A percentile compares a stretch with the other conserved stretches of the same genome.
phyloP scores from a whole-genome alignment of 2,113 vertebrate species.

The Cichladusa arquata region DNA sequence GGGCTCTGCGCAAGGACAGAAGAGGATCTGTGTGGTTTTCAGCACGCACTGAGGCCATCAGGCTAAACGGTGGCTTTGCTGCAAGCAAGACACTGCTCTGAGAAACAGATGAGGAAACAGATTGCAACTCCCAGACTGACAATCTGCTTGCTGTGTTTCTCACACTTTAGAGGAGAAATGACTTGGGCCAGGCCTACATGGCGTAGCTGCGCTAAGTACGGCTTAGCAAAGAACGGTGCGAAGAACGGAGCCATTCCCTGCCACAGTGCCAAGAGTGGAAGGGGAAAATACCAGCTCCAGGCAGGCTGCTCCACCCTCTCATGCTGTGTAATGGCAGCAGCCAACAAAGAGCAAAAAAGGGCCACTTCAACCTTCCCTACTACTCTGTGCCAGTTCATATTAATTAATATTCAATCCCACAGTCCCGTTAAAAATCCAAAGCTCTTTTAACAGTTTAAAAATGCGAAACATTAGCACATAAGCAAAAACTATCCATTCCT shows the following conservation, averaged over 20 bases:
- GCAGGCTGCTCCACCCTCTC: not conserved
- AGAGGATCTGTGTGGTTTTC: not conserved
- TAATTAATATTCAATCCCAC: not conserved
- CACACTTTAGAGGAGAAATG: slow-evolving; percentile 17
- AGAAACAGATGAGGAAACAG: slow-evolving; percentile 64
- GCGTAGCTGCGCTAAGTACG: not conserved
- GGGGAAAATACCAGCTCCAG: not conserved
- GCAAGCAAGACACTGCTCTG: slow-evolving; percentile 37
- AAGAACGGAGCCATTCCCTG: slow-evolving; percentile 8
- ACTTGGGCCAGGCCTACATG: slow-evolving; percentile 30
- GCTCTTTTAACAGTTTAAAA: not conserved
- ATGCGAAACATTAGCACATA: not conserved
- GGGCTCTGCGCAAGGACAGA: not conserved
- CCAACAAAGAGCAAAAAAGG: slow-evolving; percentile 17
- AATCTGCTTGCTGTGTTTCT: slow-evolving; percentile 50
- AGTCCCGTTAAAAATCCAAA: not conserved
- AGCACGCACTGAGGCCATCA: not conserved
- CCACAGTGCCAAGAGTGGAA: slow-evolving; percentile 28
- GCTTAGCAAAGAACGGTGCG: not conserved
- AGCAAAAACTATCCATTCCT: not conserved
- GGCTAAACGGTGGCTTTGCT: slow-evolving; percentile 44
- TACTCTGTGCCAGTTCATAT: not conserved
- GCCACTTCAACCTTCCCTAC: not conserved
- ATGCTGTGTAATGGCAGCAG: slow-evolving; percentile 16
- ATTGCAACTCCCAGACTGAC: slow-evolving; percentile 48